Base-by-base conservation (phyloP, 2,113 vertebrate genomes). In the Chamaetylas fuelleborni region DNA sequence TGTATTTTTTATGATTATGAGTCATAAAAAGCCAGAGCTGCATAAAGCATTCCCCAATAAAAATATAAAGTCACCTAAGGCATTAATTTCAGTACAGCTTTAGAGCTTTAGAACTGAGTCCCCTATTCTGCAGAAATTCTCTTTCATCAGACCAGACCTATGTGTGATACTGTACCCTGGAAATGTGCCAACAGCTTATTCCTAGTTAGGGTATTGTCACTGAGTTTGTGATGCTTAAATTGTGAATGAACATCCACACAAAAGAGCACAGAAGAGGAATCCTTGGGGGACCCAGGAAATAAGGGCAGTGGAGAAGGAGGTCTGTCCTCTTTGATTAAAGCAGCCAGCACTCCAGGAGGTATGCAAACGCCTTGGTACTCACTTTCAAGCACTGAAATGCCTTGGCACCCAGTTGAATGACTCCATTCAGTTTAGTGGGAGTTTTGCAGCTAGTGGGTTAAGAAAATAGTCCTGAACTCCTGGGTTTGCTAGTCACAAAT, bases 351-450 rank as follows among this genome's bases (percentile, higher is more conserved):
- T 80, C 57, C 93, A 80, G 89, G 89, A 92, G 91, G 77, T 80
- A 93, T 92, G 76, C 77, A 95, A 96, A 95, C 72, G 4, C 6
- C 2, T 65, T 74, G 36, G 66, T 86, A 65, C 66, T 93, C 81
- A 17, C 77, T 93, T 90, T 93, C 87, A 89, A 93, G 57, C 43
- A 14, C 69, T 74, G 82, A 91, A 92, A 94, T 71, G 73, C 42
- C 45, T 81, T 76, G 72, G 50, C 74, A 71, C 76, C 64, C 50
- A 65, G 24, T 23, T 95, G 85, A 97, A 97, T 96, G 56, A 74
- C 48, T 94, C 89, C 91, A 87, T 97, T 97, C 84, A 93, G 40
- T 48, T 84, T 53, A 76, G 42, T 34, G 77, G 51, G 42, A 83
- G 33, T 74, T 78, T 47, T 67, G 62, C 47, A 89, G 88, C 57